These are phyloP conservation scores for Polylopha cassiicola DNA, from an alignment of 2,888 invertebrate species.

Conservation along the genomic window DNA sequence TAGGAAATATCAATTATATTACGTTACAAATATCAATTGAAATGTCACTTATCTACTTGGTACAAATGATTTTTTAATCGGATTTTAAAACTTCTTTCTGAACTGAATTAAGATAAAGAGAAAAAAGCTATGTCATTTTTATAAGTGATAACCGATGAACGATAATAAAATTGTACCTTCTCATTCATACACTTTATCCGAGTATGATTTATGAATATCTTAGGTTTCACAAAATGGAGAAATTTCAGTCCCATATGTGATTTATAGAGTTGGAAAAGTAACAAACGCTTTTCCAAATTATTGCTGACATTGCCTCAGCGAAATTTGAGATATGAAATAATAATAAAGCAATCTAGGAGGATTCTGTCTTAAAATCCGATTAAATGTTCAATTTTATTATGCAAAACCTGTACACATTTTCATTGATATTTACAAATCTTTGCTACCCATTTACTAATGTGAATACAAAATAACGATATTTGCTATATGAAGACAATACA, in stretches of 20 bases:
- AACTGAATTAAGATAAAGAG: not conserved
- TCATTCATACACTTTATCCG: no score
- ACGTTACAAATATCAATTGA: conserved; percentile 40
- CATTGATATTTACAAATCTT: conserved; percentile 59
- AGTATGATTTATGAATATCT: conserved; percentile 1
- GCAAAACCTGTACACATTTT: conserved; percentile 33
- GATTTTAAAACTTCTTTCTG: conserved; percentile 1
- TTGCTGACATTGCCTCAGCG: not conserved
- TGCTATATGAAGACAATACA: conserved; percentile 29
- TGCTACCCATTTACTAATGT: conserved; percentile 1
- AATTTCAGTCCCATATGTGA: conserved; percentile 4
- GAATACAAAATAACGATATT: conserved; percentile 14
- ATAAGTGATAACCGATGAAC: no score
- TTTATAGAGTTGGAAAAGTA: conserved; percentile 8
- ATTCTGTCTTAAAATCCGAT: conserved; percentile 13
- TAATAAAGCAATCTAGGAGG: not conserved
- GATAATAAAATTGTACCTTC: no score
- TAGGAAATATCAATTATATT: conserved; percentile 29
- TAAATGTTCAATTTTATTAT: conserved; percentile 3
- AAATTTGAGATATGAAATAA: no score
- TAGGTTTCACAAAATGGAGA: not conserved
- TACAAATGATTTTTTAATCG: not conserved
- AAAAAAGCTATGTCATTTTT: not conserved
- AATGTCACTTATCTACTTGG: conserved; percentile 25
- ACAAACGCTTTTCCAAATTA: conserved; percentile 6